These are phyloP conservation scores for Acrobasis repandana DNA, from an alignment of 2,888 invertebrate species.

Conservation along the genomic window DNA sequence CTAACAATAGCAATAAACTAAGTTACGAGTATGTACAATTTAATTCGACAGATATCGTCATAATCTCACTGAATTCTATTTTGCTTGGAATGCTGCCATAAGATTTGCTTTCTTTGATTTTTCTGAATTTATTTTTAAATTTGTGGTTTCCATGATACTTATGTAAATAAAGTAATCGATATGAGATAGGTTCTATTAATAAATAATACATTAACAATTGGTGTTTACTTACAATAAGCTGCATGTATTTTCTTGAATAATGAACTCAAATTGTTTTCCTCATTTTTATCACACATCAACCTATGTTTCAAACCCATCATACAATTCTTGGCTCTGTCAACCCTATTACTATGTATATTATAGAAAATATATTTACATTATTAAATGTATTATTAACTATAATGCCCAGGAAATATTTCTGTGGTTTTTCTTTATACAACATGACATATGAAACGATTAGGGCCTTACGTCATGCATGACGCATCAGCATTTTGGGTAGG, in stretches of 20 bases:
- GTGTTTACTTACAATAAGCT: too few species aligned
- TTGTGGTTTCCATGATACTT: background rate
- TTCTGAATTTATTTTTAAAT: background rate
- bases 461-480: conserved; percentile 21
- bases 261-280: too few species aligned
- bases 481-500: conserved; percentile 10
- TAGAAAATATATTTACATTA: too few species aligned
- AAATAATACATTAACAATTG: too few species aligned
- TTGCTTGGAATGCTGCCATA: conserved; percentile 2
- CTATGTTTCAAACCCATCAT: too few species aligned
- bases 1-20: background rate
- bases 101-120: background rate
- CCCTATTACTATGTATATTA: too few species aligned
- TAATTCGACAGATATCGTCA: conserved; percentile 11
- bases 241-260: too few species aligned
- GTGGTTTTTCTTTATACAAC: conserved; percentile 1
- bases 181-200: too few species aligned
- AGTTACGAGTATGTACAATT: background rate
- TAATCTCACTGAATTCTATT: background rate
- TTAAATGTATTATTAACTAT: too few species aligned
- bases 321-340: too few species aligned
- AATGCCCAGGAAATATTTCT: background rate
- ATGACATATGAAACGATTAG: conserved; percentile 24
- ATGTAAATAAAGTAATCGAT: too few species aligned
- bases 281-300: too few species aligned